Percentiles rank a stretch among this genome's conserved stretches.
These are phyloP conservation scores for Epicampocera succincta DNA, from an alignment of 2,888 invertebrate genomes.

Conservation along the genomic window DNA sequence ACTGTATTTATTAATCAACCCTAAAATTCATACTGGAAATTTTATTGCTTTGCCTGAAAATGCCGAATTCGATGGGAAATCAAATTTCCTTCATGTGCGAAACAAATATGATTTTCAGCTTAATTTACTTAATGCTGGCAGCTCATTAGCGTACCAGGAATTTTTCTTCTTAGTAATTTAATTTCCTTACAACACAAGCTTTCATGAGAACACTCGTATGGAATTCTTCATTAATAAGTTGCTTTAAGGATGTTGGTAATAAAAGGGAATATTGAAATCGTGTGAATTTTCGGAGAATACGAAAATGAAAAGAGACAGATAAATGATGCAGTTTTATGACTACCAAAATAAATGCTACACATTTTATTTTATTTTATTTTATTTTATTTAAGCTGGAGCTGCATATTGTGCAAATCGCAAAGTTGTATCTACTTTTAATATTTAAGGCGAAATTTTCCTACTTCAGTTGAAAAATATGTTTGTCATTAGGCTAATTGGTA, in stretches of 20 bases:
- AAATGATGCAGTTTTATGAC: no score
- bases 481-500: no score
- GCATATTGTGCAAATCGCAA: no score
- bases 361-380: no score
- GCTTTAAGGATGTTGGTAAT: background rate
- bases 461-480: no score
- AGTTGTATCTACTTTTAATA: no score
- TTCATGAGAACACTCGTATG: background rate
- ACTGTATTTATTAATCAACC: background rate
- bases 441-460: no score
- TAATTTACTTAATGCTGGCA: background rate
- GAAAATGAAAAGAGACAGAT: no score
- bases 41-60: background rate
- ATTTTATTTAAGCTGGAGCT: no score
- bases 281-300: no score
- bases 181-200: slow-evolving; percentile 34
- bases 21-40: background rate
- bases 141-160: slow-evolving; percentile 9
- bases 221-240: slow-evolving; percentile 6
- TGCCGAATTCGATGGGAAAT: background rate
- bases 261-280: background rate
- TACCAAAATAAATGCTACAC: no score
- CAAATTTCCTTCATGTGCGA: background rate
- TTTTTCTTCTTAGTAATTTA: slow-evolving; percentile 9
- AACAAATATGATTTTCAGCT: background rate